Conservation (phyloP, 92 coral and sea anemone genomes). For the Chrysogorgia sp. region DNA sequence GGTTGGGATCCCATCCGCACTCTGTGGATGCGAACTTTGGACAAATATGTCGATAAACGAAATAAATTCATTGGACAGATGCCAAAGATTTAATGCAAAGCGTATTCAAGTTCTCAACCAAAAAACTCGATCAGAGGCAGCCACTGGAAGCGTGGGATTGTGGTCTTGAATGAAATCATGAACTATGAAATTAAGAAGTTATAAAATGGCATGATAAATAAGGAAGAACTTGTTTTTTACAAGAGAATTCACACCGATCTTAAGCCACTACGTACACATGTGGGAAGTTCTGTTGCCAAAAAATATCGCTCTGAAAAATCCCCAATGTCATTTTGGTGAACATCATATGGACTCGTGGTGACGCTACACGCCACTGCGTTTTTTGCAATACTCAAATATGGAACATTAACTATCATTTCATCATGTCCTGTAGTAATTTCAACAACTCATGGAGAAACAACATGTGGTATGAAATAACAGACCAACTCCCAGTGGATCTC, state of each 20-base stretch:
- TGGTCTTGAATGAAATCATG: no score
- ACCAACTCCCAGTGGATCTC: not conserved
- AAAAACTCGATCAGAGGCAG: constrained; percentile 8
- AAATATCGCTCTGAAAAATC: not conserved
- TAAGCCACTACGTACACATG: constrained; percentile 4
- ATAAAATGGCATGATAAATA: no score
- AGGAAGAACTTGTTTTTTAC: not conserved
- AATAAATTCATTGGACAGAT: not conserved
- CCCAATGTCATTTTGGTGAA: not conserved
- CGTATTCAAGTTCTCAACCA: not conserved
- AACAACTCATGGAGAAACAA: not conserved
- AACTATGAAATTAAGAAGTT: no score
- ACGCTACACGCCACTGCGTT: not conserved
- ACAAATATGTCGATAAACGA: not conserved
- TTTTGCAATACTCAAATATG: not conserved
- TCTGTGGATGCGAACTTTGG: constrained; percentile 1
- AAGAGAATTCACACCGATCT: not conserved
- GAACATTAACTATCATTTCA: not conserved
- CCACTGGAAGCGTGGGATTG: not conserved
- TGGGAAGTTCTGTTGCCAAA: constrained; percentile 11
- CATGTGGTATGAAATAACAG: not conserved
- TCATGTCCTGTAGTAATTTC: no score
- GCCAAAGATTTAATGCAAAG: not conserved
- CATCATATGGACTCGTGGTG: not conserved
- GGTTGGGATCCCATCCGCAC: not conserved